Percentiles rank a stretch among this genome's conserved stretches.
Conservation (phyloP, 2,888 invertebrate species). For the Lobophora halterata region DNA sequence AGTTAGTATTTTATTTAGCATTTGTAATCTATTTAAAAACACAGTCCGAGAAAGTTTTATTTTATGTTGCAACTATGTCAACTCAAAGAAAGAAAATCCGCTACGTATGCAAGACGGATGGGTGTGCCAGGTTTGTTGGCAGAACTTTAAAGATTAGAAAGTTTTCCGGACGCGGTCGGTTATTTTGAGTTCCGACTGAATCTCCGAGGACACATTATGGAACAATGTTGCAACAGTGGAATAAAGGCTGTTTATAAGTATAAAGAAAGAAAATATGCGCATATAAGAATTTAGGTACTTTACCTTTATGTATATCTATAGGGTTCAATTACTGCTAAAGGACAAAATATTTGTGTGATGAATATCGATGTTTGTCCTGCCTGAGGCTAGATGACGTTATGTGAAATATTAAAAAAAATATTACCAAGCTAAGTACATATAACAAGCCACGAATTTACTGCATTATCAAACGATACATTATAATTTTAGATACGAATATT, state of each 20-base stretch:
- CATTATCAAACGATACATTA: too few relatives aligned
- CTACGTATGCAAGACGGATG: constrained; percentile 44
- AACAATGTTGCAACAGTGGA: constrained; percentile 40
- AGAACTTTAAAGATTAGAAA: constrained; percentile 66
- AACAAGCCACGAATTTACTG: too few relatives aligned
- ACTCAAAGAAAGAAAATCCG: constrained; percentile 34
- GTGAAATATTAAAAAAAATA: too few relatives aligned
- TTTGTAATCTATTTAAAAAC: too few relatives aligned
- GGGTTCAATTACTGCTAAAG: too few relatives aligned
- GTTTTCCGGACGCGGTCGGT: constrained; percentile 44
- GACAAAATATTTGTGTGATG: background rate
- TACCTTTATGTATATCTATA: constrained; percentile 7
- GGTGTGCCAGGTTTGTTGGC: constrained; percentile 37
- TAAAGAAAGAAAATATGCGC: constrained; percentile 37
- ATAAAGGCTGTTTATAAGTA: too few relatives aligned
- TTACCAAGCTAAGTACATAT: too few relatives aligned
- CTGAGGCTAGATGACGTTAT: too few relatives aligned
- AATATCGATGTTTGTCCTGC: too few relatives aligned
- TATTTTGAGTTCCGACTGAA: constrained; percentile 31
- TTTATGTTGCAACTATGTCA: constrained; percentile 14
- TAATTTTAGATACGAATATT: too few relatives aligned
- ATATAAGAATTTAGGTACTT: constrained; percentile 1
- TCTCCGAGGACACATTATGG: constrained; percentile 49
- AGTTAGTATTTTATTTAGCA: too few relatives aligned
- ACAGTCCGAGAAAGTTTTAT: too few relatives aligned